Evolutionary conservation across 2,113 vertebrate genomes (phyloP).

Genomic region (Carettochelys insculpta): DNA sequence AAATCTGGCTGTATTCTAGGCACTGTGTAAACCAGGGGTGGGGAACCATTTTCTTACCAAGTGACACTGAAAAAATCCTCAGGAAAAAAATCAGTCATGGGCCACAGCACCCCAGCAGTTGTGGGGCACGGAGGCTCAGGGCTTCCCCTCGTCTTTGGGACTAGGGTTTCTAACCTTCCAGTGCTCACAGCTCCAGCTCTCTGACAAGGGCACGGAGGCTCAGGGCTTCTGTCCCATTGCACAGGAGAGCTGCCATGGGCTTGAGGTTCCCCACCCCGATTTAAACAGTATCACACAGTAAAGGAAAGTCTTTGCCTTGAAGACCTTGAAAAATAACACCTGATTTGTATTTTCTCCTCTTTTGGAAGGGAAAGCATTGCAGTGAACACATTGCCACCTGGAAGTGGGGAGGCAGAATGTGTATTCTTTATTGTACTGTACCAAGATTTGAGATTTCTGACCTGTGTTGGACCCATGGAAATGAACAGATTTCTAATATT

Average conservation of each 20-base stretch:
- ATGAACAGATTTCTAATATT: constrained; percentile 4
- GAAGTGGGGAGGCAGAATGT: neutral
- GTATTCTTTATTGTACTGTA: neutral
- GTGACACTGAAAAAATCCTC: no score
- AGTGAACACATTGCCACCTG: neutral
- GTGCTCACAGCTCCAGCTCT: no score
- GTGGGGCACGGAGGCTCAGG: no score
- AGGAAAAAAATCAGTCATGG: no score
- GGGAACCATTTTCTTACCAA: no score
- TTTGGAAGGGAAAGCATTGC: neutral
- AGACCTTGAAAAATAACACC: neutral
- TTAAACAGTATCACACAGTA: neutral
- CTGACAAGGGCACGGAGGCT: no score
- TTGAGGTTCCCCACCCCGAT: no score
- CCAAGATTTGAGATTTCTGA: neutral
- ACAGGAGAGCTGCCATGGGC: no score
- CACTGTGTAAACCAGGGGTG: neutral
- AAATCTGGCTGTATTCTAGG: neutral
- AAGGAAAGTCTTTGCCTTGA: neutral
- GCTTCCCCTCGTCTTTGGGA: no score
- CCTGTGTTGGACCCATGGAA: neutral
- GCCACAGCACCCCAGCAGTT: no score
- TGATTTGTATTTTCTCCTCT: neutral
- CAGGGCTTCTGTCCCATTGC: no score
- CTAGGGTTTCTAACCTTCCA: no score